phyloP scores from a whole-genome alignment of 2,113 vertebrate genomes.

The Strix aluco region DNA sequence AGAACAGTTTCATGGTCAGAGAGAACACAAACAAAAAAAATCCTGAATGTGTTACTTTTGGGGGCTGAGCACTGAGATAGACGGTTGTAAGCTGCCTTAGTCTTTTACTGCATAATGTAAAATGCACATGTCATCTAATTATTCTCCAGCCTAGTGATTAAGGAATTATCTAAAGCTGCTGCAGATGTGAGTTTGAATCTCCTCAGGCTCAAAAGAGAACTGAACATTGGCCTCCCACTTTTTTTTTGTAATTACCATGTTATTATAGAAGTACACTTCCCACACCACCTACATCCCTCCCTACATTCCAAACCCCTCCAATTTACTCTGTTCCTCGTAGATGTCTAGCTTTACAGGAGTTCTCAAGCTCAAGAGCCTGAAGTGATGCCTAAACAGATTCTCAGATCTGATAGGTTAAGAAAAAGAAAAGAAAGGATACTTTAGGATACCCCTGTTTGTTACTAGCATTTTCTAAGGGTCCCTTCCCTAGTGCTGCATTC shows the following conservation, averaged over 20 bases:
- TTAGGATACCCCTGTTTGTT: not conserved
- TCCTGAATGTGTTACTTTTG: not conserved
- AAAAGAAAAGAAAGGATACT: not conserved
- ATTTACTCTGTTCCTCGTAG: not conserved
- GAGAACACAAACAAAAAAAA: not conserved
- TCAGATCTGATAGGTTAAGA: not conserved
- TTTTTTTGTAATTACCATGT: not conserved
- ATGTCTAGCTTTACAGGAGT: not conserved
- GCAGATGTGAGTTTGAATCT: constrained; percentile 3
- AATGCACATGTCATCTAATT: not conserved
- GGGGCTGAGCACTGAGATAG: not conserved
- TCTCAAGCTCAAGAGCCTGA: not conserved
- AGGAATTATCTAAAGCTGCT: constrained; percentile 27
- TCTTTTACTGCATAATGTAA: not conserved
- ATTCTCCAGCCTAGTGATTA: not conserved
- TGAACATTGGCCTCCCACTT: not conserved
- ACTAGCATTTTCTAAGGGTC: not conserved
- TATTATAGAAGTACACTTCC: not conserved
- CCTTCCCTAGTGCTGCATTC: not conserved
- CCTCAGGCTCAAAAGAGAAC: not conserved
- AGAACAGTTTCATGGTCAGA: not conserved
- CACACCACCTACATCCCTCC: not conserved
- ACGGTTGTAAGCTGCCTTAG: not conserved
- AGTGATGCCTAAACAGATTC: not conserved
- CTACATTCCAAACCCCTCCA: not conserved